Base-by-base conservation (phyloP, 2,888 invertebrate genomes). In the Ornithoptera alexandrae region DNA sequence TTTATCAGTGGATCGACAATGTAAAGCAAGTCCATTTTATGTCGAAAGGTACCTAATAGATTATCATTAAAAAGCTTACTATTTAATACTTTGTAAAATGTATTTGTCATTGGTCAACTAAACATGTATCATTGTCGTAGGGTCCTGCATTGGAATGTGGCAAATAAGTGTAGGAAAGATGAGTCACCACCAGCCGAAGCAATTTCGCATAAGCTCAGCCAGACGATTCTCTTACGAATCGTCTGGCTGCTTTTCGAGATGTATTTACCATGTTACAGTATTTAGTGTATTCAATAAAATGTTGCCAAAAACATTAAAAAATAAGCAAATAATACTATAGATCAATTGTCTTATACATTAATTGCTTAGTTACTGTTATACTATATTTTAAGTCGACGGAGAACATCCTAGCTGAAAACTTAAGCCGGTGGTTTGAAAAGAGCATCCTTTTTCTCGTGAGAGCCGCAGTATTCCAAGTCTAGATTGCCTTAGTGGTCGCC, bases 131-230 rank as follows among this genome's bases (percentile, higher is more conserved):
- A 15, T 42, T 42, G 50, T 50, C 50, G 12, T 17, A 50, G 17
- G 20, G 57, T 57, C 20, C 69, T 59, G 62, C 69, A 59, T 56
- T 42, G 70, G 67, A 70, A 67, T 70, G 67, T 61, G 72, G 72
- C 70, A 71, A 69, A 69, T 67, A 56, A 70, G 69, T 73, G 73
- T 74, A 74, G 66, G 73, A 72, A 72, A 68, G 74, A 79, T 82
- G 79, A 81, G 77, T 82, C 81, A 81, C 76, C 72, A 67, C 69
- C 76, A 77, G 76, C 74, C 79, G 67, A 76, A 71, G 74, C 62
- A 65, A 74, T 78, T 77, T 77, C 77, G 67, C 68, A 72, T 70
- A 65, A 63, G 50, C 30, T 30, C 30, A 30, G 30, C 30, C 30
- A 30, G 30, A 30, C 30, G 4, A 39, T 10, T 39, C 10, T 10